Conservation (phyloP, 2,888 invertebrate genomes). For the Leuctra nigra region DNA sequence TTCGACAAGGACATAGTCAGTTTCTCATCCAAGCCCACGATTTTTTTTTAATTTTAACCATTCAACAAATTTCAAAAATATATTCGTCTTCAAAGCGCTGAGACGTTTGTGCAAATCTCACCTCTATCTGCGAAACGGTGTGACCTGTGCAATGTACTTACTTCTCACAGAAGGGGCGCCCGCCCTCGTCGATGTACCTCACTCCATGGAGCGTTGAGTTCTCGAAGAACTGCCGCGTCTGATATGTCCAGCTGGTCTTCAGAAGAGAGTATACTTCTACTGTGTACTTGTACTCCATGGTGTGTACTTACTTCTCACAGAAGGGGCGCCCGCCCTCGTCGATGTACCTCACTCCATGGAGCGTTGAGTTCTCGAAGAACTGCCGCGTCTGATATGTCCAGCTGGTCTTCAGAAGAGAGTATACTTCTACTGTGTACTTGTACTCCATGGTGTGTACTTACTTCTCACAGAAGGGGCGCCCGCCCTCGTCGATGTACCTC, state of each 20-base stretch:
- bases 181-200: conserved; percentile 67
- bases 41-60: too few relatives aligned
- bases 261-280: conserved; percentile 39
- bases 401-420: conserved; percentile 49
- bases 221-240: conserved; percentile 66
- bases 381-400: conserved; percentile 62
- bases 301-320: conserved; percentile 72
- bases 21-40: too few relatives aligned
- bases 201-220: conserved; percentile 74
- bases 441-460: too few relatives aligned
- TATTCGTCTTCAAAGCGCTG: too few relatives aligned
- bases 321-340: conserved; percentile 67
- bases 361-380: conserved; percentile 68
- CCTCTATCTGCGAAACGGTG: too few relatives aligned
- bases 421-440: too few relatives aligned
- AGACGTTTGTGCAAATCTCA: too few relatives aligned
- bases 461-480: too few relatives aligned
- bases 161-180: conserved; percentile 71
- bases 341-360: conserved; percentile 74
- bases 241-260: conserved; percentile 59
- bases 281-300: too few relatives aligned
- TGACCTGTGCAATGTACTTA: too few relatives aligned
- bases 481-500: conserved; percentile 69
- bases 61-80: too few relatives aligned
- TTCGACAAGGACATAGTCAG: too few relatives aligned